Base-by-base conservation (phyloP, 1,140 invertebrate species). In the Choristoneura fumiferana region DNA sequence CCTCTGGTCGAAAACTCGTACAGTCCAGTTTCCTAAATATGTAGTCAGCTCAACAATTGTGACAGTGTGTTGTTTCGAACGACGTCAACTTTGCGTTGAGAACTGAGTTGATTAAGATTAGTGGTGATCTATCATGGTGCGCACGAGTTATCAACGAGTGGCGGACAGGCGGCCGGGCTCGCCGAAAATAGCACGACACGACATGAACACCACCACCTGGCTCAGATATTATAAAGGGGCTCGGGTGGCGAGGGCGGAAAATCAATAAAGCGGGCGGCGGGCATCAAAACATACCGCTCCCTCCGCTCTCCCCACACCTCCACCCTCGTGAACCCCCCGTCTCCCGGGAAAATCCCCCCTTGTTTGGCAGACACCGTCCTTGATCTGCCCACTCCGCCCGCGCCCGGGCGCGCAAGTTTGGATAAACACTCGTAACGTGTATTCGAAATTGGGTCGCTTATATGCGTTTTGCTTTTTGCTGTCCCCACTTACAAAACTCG, bases 291-390 rank as follows among this genome's bases (percentile, higher is more conserved):
- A 88, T 76, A 76, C 73, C 76, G 61, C 58, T 62, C 60, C 76
- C 68, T 67, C 60, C 69, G 58, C 53, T 39, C 34, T 38, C 58
- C 54, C 65, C 53, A 61, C 66, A 65, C 34, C 38, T 35, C 38
- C 67, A 22, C 35, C 40, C 33, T 54, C 39, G 45, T n/a, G 57
- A 2, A 29, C 37, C 65, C 40, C 79, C 71, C 73, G 77, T 86
- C 83, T 77, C 82, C 83, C 82, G 81, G 84, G 82, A 83, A 88
- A 88, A 84, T 81, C 79, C 79, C 68, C 83, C 78, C 81, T 71
- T 84, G 82, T 84, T 87, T 83, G 81, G 82, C 84, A 89, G 86
- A 89, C 86, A 76, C 78, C 86, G 86, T 83, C 86, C 86, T 89
- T 89, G 86, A 89, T 89, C 78, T 82, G 73, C 84, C 84, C 71